phyloP scores from a whole-genome alignment of 2,888 invertebrate genomes.

The Agrotis segetum region DNA sequence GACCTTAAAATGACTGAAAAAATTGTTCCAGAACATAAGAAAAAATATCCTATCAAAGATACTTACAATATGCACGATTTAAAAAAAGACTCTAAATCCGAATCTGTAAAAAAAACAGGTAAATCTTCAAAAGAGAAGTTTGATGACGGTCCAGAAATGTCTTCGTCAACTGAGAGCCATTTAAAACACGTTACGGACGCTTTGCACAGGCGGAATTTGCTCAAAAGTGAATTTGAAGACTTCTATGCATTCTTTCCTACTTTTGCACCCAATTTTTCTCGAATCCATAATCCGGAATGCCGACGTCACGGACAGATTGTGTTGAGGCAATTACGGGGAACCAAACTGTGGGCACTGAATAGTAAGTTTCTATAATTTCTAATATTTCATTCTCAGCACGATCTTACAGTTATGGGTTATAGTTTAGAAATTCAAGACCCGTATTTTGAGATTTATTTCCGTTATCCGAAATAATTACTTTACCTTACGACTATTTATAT shows the following conservation, averaged over 20 bases:
- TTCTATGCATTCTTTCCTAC: conserved; percentile 92
- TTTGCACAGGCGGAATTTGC: conserved; percentile 83
- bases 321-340: conserved; percentile 92
- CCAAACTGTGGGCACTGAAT: conserved; percentile 94
- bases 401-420: conserved; percentile 28
- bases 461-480: conserved; percentile 62
- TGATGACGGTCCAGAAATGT: conserved; percentile 69
- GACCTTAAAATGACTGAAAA: conserved; percentile 51
- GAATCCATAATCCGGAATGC: conserved; percentile 92
- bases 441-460: conserved; percentile 61
- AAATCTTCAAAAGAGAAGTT: conserved; percentile 65
- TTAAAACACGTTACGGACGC: conserved; percentile 83
- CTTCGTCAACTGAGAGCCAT: conserved; percentile 73
- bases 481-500: conserved; percentile 72
- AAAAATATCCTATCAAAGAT: conserved; percentile 60
- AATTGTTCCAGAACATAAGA: conserved; percentile 54
- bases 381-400: conserved; percentile 40
- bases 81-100: conserved; percentile 64
- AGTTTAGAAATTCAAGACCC: conserved; percentile 47
- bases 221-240: conserved; percentile 91
- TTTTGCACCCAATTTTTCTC: conserved; percentile 93
- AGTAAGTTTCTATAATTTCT: conserved; percentile 88
- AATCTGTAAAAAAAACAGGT: conserved; percentile 57
- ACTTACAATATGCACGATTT: conserved; percentile 57
- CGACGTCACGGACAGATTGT: conserved; percentile 93